Base-by-base conservation (phyloP, 2,888 invertebrate species). In the Abscondita cerata region DNA sequence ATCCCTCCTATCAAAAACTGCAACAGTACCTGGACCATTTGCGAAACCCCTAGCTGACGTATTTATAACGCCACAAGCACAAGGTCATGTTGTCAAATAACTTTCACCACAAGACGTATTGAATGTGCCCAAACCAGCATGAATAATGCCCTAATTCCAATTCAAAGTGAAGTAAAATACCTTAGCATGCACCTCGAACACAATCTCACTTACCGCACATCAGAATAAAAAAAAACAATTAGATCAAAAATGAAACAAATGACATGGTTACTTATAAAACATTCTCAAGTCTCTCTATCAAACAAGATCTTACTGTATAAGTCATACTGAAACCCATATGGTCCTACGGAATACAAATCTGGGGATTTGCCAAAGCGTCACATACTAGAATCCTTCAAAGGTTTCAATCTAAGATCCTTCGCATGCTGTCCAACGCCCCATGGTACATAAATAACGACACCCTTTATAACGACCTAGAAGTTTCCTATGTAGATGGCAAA, bases 321-420 rank as follows among this genome's bases (percentile, higher is more conserved):
- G 16, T n/a, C 16, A 52, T 50, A 8, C 20, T 51, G 19, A 53
- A 53, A 18, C 53, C 44, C 13, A 40, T 47, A 12, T 54, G 60
- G 55, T 36, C 60, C 3, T 60, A 60, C 16, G 57, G 56, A 9
- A 57, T 61, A 15, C 48, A 61, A 20, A 52, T 57, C 5, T 61
- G 61, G 55, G 61, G 55, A 11, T 61, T 50, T 18, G 46, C 38
- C n/a, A 40, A 36, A 19, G n/a, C 55, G 9, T 54, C 62, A 6
- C 33, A 52, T 16, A 44, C 56, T 1, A 51, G 51, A 13, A 57
- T 50, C 12, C 16, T 61, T n/a, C 61, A 52, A 25, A 20, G 51
- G 33, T 18, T 46, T 16, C 61, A 61, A 56, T 55, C 55, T 12
- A 56, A 61, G 41, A 50, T 20, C 2, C 44, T 56, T 12, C 50